Base-by-base conservation (phyloP, 2,113 vertebrate species). In the Hepsetus odoe region DNA sequence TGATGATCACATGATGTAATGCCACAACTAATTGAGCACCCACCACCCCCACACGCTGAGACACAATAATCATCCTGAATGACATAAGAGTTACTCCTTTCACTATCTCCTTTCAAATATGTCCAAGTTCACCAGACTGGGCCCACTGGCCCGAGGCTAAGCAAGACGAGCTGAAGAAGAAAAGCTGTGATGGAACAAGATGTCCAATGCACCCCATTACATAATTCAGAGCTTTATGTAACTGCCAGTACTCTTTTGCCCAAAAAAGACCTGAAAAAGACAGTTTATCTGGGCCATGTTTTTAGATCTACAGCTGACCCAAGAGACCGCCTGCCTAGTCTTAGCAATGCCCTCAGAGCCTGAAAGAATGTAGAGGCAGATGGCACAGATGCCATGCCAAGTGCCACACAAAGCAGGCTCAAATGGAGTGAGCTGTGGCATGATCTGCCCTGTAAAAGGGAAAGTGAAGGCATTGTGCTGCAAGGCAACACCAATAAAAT, bases 351-450 rank as follows among this genome's bases (percentile, higher is more conserved):
- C 79, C 67, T 30, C 32, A 28, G 81, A 67, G 75, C n/a, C 53
- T 77, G 35, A 74, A 80, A 77, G 74, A 86, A 86, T 75, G 76
- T 59, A 55, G 62, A 61, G 33, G 62, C 85, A 86, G 84, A 86
- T 82, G 82, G 82, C 53, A 61, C 33, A 14, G 24, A 67, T 73
- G 68, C 82, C 70, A 61, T 11, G 74, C 85, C 85, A 82, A 86
- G 80, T 74, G 59, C 80, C 85, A 82, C 51, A 74, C 80, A 77
- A 80, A 76, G 61, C 62, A 56, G 46, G 59, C 53, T 75, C 71
- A 80, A 75, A 80, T 81, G 64, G 68, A 81, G 78, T 32, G 24
- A 11, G 33, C 53, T 26, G 5, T 35, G 58, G 69, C 49, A 72
- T 68, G 49, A 59, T 80, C 70, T 80, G 56, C 67, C 51, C 26